Percentiles rank a stretch among this genome's conserved stretches.
Evolutionary conservation across 2,113 vertebrate species (phyloP).

Genomic region (Triplophysa dalaica): DNA sequence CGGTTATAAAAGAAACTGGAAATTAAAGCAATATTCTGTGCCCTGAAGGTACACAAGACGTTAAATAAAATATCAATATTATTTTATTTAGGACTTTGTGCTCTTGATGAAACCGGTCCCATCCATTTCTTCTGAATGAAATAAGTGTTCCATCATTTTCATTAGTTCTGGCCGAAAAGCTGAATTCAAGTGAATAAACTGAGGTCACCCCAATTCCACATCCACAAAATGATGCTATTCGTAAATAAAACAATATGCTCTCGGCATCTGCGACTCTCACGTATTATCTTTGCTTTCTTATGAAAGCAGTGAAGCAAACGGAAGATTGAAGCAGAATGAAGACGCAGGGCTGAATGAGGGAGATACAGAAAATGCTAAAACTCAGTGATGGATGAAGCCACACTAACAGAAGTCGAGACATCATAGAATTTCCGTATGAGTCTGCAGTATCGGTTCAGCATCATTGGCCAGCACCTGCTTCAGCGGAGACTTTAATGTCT

Average conservation of each 20-base stretch:
- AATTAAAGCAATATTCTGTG: not conserved
- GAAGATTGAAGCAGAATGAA: not conserved
- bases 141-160: not conserved
- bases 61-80: not conserved
- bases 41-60: not conserved
- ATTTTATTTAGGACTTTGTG: not conserved
- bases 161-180: not conserved
- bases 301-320: not conserved
- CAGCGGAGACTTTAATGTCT: not conserved
- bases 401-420: not conserved
- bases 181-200: not conserved
- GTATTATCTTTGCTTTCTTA: not conserved
- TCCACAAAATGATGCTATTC: not conserved
- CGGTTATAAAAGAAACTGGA: not conserved
- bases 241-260: not conserved
- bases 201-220: not conserved
- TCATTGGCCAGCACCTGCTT: conserved; percentile 16
- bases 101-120: not conserved
- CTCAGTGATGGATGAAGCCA: not conserved
- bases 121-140: not conserved
- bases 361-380: not conserved
- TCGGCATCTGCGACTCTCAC: not conserved
- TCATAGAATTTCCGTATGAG: not conserved
- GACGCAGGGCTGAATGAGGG: too few species aligned
- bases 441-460: conserved; percentile 8